Evolutionary conservation across 1,140 invertebrate genomes (phyloP), one percentile per base, ranked within the genome.

Genomic region (Calliopsis andreniformis): DNA sequence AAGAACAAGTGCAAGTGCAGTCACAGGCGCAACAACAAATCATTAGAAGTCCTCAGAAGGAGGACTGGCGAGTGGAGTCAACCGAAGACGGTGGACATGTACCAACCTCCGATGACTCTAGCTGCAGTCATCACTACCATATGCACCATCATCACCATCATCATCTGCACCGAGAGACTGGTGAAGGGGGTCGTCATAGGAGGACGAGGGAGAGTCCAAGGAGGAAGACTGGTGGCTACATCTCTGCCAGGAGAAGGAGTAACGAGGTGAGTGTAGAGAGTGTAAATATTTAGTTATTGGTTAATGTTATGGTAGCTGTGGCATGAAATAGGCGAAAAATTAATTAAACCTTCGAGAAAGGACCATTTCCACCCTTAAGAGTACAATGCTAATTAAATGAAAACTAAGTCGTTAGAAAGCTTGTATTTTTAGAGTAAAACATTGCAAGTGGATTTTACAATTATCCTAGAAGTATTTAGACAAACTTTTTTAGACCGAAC

Each of bases 81-180:
- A 67, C 86, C 12, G 93, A 94, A 53, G 93, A 94, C 28, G 86
- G 90, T 49, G 86, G 83, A 4, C 89, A 94, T 78, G 92, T 93
- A 66, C 92, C 93, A 16, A 95, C 94, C 12, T 95, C 95, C 3
- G 95, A 95, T 83, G 95, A 95, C 85, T 95, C 95, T 2, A 95
- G 94, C 80, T 92, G 93, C 69, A 92, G 92, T 82, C 92, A 92
- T 84, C 91, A 93, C 67, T 93, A 92, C 55, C 88, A 89, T 30
- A 76, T 90, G 88, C 76, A 92, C 82, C 89, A 91, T 83, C 87
- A 90, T 83, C 85, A 91, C 75, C 90, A 92, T 70, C 86, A 89
- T 77, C 91, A 92, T 56, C n/a, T 78, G 58, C 86, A 91, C 45
- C 82, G 80, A 45, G 88, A 88, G 61, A 80, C 69, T 51, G 85